Percentiles rank a stretch among this genome's conserved stretches.
Evolutionary conservation across 2,797 vertebrate species (phyloP).

Genomic region (Poeciliopsis turneri): DNA sequence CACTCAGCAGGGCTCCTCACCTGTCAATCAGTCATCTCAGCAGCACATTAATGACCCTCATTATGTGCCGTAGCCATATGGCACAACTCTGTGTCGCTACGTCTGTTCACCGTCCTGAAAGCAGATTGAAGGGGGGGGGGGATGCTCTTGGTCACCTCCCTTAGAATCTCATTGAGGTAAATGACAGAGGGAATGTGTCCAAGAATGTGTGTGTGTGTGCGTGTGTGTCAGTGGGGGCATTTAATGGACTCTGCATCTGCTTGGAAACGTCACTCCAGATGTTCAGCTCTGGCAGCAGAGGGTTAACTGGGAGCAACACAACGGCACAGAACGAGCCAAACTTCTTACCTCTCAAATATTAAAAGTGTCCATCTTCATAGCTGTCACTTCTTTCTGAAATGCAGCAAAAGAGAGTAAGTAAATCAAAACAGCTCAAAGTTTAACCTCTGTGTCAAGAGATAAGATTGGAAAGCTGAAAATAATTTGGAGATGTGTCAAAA

Average conservation of each 20-base stretch:
- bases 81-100: neutral
- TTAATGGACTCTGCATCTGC: conserved; percentile 76
- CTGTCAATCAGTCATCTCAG: conserved; percentile 69
- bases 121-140: conserved; percentile 74
- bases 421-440: conserved; percentile 11
- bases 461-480: conserved; percentile 40
- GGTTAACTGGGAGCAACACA: conserved; percentile 15
- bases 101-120: conserved; percentile 46
- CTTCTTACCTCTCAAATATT: conserved; percentile 35
- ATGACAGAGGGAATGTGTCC: conserved; percentile 72
- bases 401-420: neutral
- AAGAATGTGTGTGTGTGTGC: neutral
- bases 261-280: conserved; percentile 68
- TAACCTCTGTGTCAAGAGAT: conserved; percentile 15
- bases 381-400: conserved; percentile 21
- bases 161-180: conserved; percentile 51
- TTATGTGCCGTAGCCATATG: conserved; percentile 68
- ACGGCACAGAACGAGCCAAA: conserved; percentile 7
- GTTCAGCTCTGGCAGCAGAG: conserved; percentile 56
- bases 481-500: conserved; percentile 27
- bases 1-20: conserved; percentile 56
- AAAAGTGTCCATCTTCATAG: conserved; percentile 41
- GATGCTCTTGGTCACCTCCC: conserved; percentile 63
- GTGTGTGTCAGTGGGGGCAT: conserved; percentile 36
- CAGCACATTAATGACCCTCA: conserved; percentile 72